Evolutionary conservation across 2,888 invertebrate species (phyloP), one percentile per base, ranked within the genome.

Genomic region (Cheilosia scutellata): DNA sequence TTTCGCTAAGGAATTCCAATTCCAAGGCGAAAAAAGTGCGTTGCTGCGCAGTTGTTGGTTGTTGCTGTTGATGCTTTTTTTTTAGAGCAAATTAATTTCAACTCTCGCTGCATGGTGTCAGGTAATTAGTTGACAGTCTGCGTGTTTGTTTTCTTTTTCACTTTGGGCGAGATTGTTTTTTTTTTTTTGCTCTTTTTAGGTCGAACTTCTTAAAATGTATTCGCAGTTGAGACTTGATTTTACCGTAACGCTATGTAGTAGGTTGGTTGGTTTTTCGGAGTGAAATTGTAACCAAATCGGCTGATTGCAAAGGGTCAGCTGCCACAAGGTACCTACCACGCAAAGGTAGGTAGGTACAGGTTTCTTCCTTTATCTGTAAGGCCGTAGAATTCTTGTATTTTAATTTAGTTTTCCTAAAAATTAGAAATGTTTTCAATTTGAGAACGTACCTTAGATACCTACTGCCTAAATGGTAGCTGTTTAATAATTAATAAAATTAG

Each of bases 21-120:
- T 80, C 71, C 49, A 40, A 37, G 9, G 66, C 31, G 60, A 33
- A 71, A 58, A 75, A 63, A 77, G 71, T 80, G 84, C 78, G 74
- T 83, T 78, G 63, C 58, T 78, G 20, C 11, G 20, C 11, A 33
- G 57, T 55, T 55, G 37, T 47, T 60, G 58, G 33, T 31, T 42
- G 37, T 4, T 44, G 58, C 40, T 70, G 51, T 42, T 29, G 53
- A 11, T 37, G 58, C 37, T 37, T 75, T 79, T 72, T 37, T 75
- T 79, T 75, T 71, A 37, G 75, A 75, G 80, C 77, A 82, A 86
- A 82, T 86, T 82, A 86, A 77, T 76, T 82, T 86, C 77, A 82
- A 82, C 86, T 86, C 86, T 86, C 86, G 57, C 86, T 68, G 62
- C 82, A 82, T 86, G 86, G 86, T 86, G 86, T 82, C 86, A 82